Percentiles rank a stretch among this genome's conserved stretches.
Conservation (phyloP, 1,140 invertebrate genomes). For the Mya arenaria region DNA sequence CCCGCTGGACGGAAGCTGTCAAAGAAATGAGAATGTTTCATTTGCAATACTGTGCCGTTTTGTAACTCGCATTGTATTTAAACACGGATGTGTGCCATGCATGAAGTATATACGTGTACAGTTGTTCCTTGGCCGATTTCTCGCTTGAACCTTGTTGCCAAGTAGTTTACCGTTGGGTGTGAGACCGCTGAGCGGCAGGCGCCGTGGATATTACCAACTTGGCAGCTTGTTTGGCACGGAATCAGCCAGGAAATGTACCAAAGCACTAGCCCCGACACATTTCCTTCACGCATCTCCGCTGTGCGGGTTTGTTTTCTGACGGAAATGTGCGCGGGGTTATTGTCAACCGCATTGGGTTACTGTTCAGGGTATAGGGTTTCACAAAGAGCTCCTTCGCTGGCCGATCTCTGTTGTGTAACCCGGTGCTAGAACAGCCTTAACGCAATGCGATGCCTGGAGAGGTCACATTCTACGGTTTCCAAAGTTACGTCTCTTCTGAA, state of each 20-base stretch:
- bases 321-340: neutral
- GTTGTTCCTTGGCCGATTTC: too few species aligned
- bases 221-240: neutral
- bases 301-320: neutral
- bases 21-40: neutral
- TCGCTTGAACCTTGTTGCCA: neutral
- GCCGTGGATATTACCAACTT: neutral
- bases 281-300: neutral
- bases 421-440: neutral
- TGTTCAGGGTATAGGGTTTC: constrained; percentile 8
- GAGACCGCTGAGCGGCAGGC: neutral
- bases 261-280: neutral
- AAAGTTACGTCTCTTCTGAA: neutral
- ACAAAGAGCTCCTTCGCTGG: constrained; percentile 29
- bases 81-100: too few species aligned
- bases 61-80: too few species aligned
- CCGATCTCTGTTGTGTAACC: constrained; percentile 38
- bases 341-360: neutral
- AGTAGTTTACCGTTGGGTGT: neutral
- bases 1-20: neutral
- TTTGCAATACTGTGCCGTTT: too few species aligned
- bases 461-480: neutral
- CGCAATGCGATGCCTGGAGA: neutral
- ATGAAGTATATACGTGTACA: too few species aligned
- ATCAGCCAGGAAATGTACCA: neutral